Evolutionary conservation across 2,113 vertebrate genomes (phyloP), one percentile per base, ranked within the genome.

Genomic region (Coptodon bakossiorum): DNA sequence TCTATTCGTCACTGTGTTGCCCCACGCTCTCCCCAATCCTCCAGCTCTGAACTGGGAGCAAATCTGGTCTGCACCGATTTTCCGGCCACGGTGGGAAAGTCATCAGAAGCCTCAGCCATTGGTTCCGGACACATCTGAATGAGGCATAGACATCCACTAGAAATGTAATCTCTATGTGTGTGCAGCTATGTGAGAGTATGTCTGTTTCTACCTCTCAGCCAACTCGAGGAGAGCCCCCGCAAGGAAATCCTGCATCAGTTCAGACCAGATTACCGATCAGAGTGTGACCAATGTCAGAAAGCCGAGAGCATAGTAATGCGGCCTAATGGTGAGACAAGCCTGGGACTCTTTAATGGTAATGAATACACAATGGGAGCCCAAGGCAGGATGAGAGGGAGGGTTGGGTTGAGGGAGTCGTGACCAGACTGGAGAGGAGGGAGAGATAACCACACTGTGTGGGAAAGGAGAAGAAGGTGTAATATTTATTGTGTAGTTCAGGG

Each of bases 341-440:
- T 3, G 63, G 87, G 89, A 94, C 92, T 93, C 94, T 95, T 92
- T 94, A 94, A 92, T 92, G 87, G 91, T 95, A 96, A 96, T 96
- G 95, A 95, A 96, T 95, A 93, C 92, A 95, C 92, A 91, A 91
- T 91, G 93, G 86, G 90, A 84, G 94, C 94, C 93, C 85, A 86
- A 87, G 93, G 95, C 87, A 11, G 81, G 83, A 89, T 63, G 90
- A 66, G 89, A 40, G 66, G 43, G 73, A 86, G 84, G 78, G 82
- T 5, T 56, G 81, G 12, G 50, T 43, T 14, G 57, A 31, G 10
- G 29, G 61, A 86, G 92, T 82, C 92, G 92, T 95, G 95, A 95
- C 82, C 87, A 82, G 93, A 94, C 90, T 94, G 81, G 86, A 6
- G 89, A 96, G 48, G 76, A 89, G 84, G 73, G 54, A 80, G 56